Evolutionary conservation across 2,888 invertebrate genomes (phyloP), one percentile per base, ranked within the genome.

Genomic region (Lacanobia oleracea): DNA sequence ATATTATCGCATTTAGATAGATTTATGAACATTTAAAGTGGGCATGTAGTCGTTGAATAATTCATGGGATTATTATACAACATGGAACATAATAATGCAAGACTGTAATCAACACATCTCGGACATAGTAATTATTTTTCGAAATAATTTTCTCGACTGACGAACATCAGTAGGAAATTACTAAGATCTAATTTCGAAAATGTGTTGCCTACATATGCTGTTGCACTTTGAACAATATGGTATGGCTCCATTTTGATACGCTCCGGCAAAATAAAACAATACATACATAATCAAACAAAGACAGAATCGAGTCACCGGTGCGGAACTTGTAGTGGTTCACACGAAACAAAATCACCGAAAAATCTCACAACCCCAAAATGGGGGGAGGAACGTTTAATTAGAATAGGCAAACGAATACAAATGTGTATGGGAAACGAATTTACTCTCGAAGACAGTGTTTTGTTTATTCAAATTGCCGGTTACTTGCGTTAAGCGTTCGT

Each of bases 341-440:
- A 96, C 94, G 94, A 92, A 93, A 91, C 91, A 91, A 92, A 72
- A 92, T 92, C 91, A 88, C 93, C 92, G 89, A 94, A 93, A 90
- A 92, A 86, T 86, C 90, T 91, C 86, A 86, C 86, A 88, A 85
- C 85, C 86, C 88, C 85, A 84, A 88, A 85, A 67, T 81, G 88
- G 91, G 89, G 90, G 93, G 92, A 90, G 91, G 91, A 89, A 88
- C 86, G 82, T 87, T 91, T 93, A 93, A 95, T 95, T 94, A 93
- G 90, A 92, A 92, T 92, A 92, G 90, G 89, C 92, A 91, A 94
- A 94, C 93, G 71, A 64, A 72, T 82, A 72, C 93, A 67, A 94
- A 91, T 91, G 89, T 91, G 91, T 91, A 93, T 95, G 95, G 94
- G 94, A 95, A 94, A 91, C 89, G 91, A 91, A 90, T 91, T 92